These are phyloP conservation scores for Leptinotarsa tumamoca DNA, from an alignment of 2,888 invertebrate species.

Conservation along the genomic window DNA sequence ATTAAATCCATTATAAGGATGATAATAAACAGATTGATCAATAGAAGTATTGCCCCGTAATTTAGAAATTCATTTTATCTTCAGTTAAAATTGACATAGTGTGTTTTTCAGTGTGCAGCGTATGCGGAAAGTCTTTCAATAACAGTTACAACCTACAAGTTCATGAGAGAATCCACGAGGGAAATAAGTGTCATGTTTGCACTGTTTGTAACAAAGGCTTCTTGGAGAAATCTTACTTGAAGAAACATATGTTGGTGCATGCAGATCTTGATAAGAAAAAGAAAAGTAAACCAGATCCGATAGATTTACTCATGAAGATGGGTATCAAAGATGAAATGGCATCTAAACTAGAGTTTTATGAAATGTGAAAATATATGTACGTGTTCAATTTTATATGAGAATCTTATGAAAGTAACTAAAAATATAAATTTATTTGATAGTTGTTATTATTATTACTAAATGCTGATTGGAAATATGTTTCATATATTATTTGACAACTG, in stretches of 20 bases:
- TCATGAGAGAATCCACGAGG: conserved; percentile 60
- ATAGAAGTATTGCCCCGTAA: too few species aligned
- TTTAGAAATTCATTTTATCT: too few species aligned
- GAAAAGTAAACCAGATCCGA: neutral
- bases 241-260: conserved; percentile 55
- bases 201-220: conserved; percentile 57
- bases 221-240: conserved; percentile 59
- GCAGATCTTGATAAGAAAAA: neutral
- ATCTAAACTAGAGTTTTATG: conserved; percentile 8
- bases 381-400: too few species aligned
- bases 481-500: too few species aligned
- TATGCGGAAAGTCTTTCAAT: conserved; percentile 59
- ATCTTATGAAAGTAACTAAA: too few species aligned
- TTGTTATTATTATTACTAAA: too few species aligned
- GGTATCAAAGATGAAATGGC: neutral
- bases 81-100: too few species aligned
- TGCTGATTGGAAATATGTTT: too few species aligned
- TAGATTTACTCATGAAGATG: neutral
- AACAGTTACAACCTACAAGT: conserved; percentile 58
- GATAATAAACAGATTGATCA: too few species aligned
- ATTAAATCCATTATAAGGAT: too few species aligned
- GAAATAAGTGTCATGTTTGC: conserved; percentile 58
- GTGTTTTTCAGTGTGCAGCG: conserved; percentile 51
- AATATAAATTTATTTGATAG: too few species aligned
- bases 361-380: neutral